Conservation (phyloP, 2,888 invertebrate species). For the Tolmerus cingulatus region DNA sequence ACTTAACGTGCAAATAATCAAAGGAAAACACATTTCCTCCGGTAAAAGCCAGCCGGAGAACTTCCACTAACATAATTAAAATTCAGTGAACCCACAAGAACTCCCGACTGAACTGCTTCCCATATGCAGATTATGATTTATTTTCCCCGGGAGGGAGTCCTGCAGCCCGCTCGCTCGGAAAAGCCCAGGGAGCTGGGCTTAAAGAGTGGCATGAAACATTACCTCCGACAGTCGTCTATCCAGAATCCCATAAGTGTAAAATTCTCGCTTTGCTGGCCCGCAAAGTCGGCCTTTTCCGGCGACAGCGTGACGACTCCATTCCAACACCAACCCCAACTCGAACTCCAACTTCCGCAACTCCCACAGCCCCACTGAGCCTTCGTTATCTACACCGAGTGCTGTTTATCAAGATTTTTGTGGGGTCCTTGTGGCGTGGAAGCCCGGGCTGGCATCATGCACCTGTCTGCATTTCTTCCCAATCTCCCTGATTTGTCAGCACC, state of each 20-base stretch:
- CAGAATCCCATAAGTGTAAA: not conserved
- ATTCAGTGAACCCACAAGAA: slow-evolving; percentile 28
- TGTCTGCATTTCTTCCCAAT: slow-evolving; percentile 49
- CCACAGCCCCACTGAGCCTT: not conserved
- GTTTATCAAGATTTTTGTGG: slow-evolving; percentile 22
- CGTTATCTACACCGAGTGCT: not conserved
- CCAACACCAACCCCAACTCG: not conserved
- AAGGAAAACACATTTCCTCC: slow-evolving; percentile 15
- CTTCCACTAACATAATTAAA: slow-evolving; percentile 17
- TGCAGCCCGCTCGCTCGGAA: not conserved
- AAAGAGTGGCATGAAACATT: not conserved
- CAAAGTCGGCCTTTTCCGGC: not conserved
- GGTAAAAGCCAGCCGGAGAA: not conserved
- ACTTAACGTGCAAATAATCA: not conserved
- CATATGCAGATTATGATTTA: not conserved
- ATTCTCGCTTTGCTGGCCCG: not conserved
- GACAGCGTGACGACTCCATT: not conserved
- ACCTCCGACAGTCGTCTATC: not conserved
- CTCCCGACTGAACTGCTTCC: not conserved
- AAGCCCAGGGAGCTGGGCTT: not conserved
- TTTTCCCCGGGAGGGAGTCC: not conserved
- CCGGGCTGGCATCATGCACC: slow-evolving; percentile 43
- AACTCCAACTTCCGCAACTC: not conserved
- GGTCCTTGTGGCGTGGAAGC: slow-evolving; percentile 5
- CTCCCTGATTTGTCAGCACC: slow-evolving; percentile 57